A percentile compares a stretch with the other conserved stretches of the same genome.
Conservation (phyloP, 1,140 invertebrate genomes). For the Chymomyza costata region DNA sequence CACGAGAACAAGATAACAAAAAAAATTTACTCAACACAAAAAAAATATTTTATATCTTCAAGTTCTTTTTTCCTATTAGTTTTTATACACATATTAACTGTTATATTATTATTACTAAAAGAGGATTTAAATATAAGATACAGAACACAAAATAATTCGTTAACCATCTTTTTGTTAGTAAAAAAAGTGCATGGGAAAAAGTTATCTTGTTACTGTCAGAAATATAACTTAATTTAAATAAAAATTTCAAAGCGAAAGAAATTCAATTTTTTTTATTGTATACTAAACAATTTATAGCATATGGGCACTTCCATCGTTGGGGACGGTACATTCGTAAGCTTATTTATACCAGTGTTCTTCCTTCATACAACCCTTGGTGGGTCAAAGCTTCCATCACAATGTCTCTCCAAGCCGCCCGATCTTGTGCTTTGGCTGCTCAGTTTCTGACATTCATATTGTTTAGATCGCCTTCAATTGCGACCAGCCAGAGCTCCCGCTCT, state of each 20-base stretch:
- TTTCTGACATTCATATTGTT: too few species aligned
- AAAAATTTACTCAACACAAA: slow-evolving; percentile 8
- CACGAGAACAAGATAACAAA: slow-evolving; percentile 16
- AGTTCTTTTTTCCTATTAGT: slow-evolving; percentile 22
- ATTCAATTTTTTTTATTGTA: too few species aligned
- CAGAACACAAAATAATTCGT: slow-evolving; percentile 35
- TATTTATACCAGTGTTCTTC: too few species aligned
- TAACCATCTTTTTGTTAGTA: slow-evolving; percentile 34
- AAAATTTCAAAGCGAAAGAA: slow-evolving; percentile 66
- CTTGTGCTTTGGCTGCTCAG: too few species aligned
- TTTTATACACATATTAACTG: slow-evolving; percentile 46
- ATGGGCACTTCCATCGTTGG: too few species aligned
- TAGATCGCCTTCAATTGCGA: too few species aligned
- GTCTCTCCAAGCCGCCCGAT: too few species aligned
- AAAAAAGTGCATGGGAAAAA: slow-evolving; percentile 35
- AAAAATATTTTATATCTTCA: slow-evolving; percentile 25
- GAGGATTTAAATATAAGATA: slow-evolving; percentile 18
- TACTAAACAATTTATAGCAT: too few species aligned
- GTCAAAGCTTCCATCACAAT: too few species aligned
- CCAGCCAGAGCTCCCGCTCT: too few species aligned
- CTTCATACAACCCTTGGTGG: too few species aligned
- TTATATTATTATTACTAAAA: slow-evolving; percentile 41
- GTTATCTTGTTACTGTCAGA: slow-evolving; percentile 70
- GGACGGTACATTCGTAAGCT: too few species aligned
- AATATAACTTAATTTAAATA: slow-evolving; percentile 74